A percentile compares a stretch with the other conserved stretches of the same genome.
These are phyloP conservation scores for Meda fulgida DNA, from an alignment of 2,797 vertebrate species.

Conservation along the genomic window DNA sequence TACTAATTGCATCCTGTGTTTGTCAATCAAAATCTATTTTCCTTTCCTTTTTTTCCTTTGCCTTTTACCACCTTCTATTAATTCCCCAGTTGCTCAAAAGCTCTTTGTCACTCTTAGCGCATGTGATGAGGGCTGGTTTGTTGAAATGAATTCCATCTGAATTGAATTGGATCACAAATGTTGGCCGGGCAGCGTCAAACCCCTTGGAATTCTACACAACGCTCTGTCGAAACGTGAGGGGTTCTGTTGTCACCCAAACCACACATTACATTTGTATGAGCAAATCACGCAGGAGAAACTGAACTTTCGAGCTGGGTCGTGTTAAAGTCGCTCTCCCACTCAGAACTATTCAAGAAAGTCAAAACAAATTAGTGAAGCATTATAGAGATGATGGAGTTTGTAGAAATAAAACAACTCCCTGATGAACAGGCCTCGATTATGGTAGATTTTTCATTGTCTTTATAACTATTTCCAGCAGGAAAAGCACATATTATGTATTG, in stretches of 20 bases:
- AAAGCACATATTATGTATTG: background rate
- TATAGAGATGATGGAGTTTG: slow-evolving; percentile 58
- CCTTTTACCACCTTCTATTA: slow-evolving; percentile 57
- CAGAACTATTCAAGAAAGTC: slow-evolving; percentile 56
- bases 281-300: slow-evolving; percentile 18
- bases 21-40: slow-evolving; percentile 92
- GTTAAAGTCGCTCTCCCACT: slow-evolving; percentile 38
- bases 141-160: slow-evolving; percentile 41
- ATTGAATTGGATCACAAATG: slow-evolving; percentile 14
- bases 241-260: slow-evolving; percentile 43
- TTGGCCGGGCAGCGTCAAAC: slow-evolving; percentile 1
- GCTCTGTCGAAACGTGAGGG: slow-evolving; percentile 39
- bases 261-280: slow-evolving; percentile 41
- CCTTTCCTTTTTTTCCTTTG: slow-evolving; percentile 49
- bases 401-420: slow-evolving; percentile 62
- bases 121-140: slow-evolving; percentile 43
- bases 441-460: slow-evolving; percentile 33
- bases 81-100: slow-evolving; percentile 55
- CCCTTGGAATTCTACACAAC: slow-evolving; percentile 23
- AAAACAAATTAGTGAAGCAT: slow-evolving; percentile 65
- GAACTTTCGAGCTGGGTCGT: slow-evolving; percentile 13
- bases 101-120: slow-evolving; percentile 63
- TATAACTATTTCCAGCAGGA: slow-evolving; percentile 42
- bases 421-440: slow-evolving; percentile 54
- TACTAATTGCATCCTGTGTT: slow-evolving; percentile 95